Evolutionary conservation across 2,888 invertebrate genomes (phyloP), one percentile per base, ranked within the genome.

Genomic region (Sabatieria punctata): DNA sequence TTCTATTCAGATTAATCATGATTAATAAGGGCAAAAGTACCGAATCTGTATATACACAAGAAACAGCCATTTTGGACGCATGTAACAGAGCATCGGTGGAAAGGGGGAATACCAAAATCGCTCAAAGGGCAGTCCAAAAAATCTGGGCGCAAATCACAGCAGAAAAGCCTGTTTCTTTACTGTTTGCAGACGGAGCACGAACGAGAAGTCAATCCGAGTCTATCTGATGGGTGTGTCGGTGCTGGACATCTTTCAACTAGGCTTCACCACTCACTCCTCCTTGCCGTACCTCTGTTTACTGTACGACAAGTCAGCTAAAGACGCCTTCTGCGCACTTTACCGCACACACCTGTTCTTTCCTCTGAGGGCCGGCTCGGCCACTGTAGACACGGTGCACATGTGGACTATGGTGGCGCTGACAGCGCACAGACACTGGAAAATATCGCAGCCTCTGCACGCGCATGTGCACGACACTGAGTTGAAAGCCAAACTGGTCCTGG

Each of bases 341-440:
- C 8, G 30, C 8, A n/a, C n/a, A n/a, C n/a, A n/a, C n/a, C n/a
- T n/a, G n/a, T 19, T 15, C 19, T 8, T 15, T 11, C 23, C 24
- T 4, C 23, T 41, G 6, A 6, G 8, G 15, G 23, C 23, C 11
- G n/a, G 11, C 11, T 15, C 36, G 4, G 37, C 38, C 21, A 25
- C 26, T 15, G 26, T 38, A 3, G 45, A 45, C 35, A 45, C 45
- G 4, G 45, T 21, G 3, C 45, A 33, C 11, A 19, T 45, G 38
- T 45, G 38, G 37, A 19, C 6, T n/a, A 4, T 45, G n/a, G 37
- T 39, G 6, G 46, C 46, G 4, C n/a, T 46, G 6, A 41, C 46
- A n/a, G 38, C 19, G 4, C 46, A 46, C 22, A 25, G 46, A 21
- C 41, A 41, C 27, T 46, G 41, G 41, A 46, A 46, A 35, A 46